Conservation (phyloP, 1,140 invertebrate genomes). For the Psilanteris sp. region DNA sequence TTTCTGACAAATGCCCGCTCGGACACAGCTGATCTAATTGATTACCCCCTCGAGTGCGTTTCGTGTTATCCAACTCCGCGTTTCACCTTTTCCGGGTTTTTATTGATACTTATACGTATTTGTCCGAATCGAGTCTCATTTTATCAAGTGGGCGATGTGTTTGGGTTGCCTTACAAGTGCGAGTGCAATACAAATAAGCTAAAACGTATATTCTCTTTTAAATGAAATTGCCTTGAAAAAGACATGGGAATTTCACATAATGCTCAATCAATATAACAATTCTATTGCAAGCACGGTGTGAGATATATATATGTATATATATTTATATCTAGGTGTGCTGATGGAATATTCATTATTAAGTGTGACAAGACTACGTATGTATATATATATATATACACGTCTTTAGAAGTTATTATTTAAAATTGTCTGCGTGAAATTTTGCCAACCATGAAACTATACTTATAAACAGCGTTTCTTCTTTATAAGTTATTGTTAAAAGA, state of each 20-base stretch:
- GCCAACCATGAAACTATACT: too few species aligned
- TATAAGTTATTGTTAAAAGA: too few species aligned
- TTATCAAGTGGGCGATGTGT: slow-evolving; percentile 11
- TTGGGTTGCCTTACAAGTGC: background rate
- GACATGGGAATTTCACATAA: too few species aligned
- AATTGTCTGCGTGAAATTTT: too few species aligned
- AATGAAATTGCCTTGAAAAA: too few species aligned
- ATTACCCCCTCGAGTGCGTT: slow-evolving; percentile 67
- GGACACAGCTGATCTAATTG: slow-evolving; percentile 69
- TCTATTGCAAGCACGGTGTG: slow-evolving; percentile 21
- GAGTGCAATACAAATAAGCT: slow-evolving; percentile 32
- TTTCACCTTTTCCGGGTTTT: slow-evolving; percentile 31
- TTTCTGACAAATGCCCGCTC: slow-evolving; percentile 71
- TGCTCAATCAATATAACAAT: too few species aligned
- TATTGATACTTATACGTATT: slow-evolving; percentile 33
- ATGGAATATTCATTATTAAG: slow-evolving; percentile 19
- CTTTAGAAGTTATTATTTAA: too few species aligned
- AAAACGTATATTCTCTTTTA: too few species aligned
- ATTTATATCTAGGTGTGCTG: too few species aligned
- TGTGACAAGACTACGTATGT: too few species aligned
- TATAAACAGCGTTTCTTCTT: too few species aligned
- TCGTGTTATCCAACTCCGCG: slow-evolving; percentile 31
- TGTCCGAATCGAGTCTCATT: slow-evolving; percentile 2
- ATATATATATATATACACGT: too few species aligned
- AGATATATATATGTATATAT: slow-evolving; percentile 21